Conservation (phyloP, 2,797 vertebrate genomes). For the Moxostoma hubbsi region DNA sequence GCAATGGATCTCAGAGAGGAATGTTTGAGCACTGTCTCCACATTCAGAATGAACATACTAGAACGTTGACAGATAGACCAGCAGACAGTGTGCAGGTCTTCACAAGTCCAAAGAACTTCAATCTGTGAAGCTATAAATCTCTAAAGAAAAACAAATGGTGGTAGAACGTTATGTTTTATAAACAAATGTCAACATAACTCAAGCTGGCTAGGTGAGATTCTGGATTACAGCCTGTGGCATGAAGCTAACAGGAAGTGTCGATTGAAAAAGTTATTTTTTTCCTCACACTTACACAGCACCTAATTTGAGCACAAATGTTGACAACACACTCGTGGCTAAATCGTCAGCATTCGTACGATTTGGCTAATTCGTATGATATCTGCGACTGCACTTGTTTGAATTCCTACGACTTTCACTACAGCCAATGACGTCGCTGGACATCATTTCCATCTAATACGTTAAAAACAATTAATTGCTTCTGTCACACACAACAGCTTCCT, state of each 20-base stretch:
- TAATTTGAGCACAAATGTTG: conserved; percentile 4
- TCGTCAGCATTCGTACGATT: too few species aligned
- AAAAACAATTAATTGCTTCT: too few species aligned
- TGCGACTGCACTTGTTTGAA: too few species aligned
- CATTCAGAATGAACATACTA: not conserved
- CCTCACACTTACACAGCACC: not conserved
- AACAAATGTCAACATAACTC: not conserved
- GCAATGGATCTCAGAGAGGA: conserved; percentile 17
- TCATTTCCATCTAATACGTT: too few species aligned
- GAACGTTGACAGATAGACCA: conserved; percentile 44
- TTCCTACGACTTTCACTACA: too few species aligned
- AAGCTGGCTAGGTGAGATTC: not conserved
- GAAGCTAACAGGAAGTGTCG: conserved; percentile 3
- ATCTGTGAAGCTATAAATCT: too few species aligned
- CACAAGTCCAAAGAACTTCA: not conserved
- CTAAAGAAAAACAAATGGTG: not conserved
- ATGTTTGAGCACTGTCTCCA: not conserved
- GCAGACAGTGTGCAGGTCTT: not conserved
- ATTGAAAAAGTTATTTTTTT: not conserved
- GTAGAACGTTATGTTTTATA: not conserved
- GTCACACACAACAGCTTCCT: too few species aligned
- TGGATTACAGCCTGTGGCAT: not conserved
- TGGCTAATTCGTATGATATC: too few species aligned
- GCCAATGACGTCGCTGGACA: too few species aligned
- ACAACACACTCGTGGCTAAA: too few species aligned